A percentile compares a stretch with the other conserved stretches of the same genome.
phyloP scores from a whole-genome alignment of 1,140 invertebrate genomes.

The Thaumatotibia leucotreta region DNA sequence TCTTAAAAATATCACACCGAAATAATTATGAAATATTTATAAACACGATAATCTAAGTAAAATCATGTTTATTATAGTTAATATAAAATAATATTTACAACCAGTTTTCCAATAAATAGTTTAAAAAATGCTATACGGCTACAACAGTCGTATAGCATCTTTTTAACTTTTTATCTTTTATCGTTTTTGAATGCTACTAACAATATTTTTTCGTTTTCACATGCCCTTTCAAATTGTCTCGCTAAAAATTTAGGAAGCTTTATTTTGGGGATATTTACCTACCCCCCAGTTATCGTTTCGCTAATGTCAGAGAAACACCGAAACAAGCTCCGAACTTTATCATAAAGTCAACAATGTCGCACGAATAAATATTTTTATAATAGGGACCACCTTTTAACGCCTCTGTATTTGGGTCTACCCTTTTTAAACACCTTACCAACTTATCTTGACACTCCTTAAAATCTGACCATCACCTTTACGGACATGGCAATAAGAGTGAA shows the following conservation, averaged over 20 bases:
- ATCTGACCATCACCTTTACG: not conserved
- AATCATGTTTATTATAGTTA: too few relatives aligned
- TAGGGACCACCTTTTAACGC: conserved; percentile 61
- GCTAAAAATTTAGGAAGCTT: not conserved
- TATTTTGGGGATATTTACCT: not conserved
- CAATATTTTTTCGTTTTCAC: not conserved
- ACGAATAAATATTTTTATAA: conserved; percentile 40
- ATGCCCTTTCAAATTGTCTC: not conserved
- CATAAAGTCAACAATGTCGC: conserved; percentile 32
- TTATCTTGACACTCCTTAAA: conserved; percentile 14
- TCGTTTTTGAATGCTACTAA: too few relatives aligned
- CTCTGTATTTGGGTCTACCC: conserved; percentile 51
- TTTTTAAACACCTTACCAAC: conserved; percentile 40
- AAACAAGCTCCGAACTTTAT: conserved; percentile 34
- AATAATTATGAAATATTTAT: too few relatives aligned
- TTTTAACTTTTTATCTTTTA: too few relatives aligned
- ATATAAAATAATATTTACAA: too few relatives aligned
- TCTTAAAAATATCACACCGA: too few relatives aligned
- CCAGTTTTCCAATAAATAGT: too few relatives aligned
- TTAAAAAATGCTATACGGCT: too few relatives aligned
- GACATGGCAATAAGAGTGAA: not conserved
- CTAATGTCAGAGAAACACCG: conserved; percentile 32
- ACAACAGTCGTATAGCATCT: too few relatives aligned
- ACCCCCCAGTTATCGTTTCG: conserved; percentile 15
- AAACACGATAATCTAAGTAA: too few relatives aligned